Percentiles rank a stretch among this genome's conserved stretches.
Conservation (phyloP, 2,797 vertebrate genomes). For the Eutrigla gurnardus region DNA sequence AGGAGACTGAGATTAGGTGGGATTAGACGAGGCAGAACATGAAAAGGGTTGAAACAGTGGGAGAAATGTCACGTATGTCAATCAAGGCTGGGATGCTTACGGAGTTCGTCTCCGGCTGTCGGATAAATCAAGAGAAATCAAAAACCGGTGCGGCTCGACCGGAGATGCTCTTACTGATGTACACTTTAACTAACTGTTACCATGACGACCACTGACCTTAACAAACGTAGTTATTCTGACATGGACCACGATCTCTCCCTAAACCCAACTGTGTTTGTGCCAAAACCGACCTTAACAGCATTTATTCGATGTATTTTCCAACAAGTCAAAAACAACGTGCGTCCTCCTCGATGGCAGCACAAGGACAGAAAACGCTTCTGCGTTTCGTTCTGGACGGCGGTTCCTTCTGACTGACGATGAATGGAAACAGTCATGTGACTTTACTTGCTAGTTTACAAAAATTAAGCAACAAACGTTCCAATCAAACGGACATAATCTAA, state of each 20-base stretch:
- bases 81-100: conserved; percentile 37
- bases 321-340: neutral
- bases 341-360: neutral
- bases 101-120: conserved; percentile 3
- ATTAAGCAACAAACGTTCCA: neutral
- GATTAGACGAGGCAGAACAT: conserved; percentile 58
- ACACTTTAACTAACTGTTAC: neutral
- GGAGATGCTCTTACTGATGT: conserved; percentile 18
- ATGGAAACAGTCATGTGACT: neutral
- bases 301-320: neutral
- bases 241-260: neutral
- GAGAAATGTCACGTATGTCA: conserved; percentile 63
- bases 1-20: conserved; percentile 36
- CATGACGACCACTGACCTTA: too few relatives aligned
- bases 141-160: conserved; percentile 17
- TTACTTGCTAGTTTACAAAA: neutral
- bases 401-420: neutral
- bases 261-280: neutral
- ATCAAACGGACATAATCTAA: neutral
- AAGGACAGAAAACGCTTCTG: neutral
- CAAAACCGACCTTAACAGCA: neutral
- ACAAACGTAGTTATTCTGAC: neutral
- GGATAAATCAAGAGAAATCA: conserved; percentile 27
- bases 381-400: too few relatives aligned
- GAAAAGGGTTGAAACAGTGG: conserved; percentile 35